These are phyloP conservation scores for Setophaga kirtlandii DNA, from an alignment of 2,113 vertebrate genomes.

Conservation along the genomic window DNA sequence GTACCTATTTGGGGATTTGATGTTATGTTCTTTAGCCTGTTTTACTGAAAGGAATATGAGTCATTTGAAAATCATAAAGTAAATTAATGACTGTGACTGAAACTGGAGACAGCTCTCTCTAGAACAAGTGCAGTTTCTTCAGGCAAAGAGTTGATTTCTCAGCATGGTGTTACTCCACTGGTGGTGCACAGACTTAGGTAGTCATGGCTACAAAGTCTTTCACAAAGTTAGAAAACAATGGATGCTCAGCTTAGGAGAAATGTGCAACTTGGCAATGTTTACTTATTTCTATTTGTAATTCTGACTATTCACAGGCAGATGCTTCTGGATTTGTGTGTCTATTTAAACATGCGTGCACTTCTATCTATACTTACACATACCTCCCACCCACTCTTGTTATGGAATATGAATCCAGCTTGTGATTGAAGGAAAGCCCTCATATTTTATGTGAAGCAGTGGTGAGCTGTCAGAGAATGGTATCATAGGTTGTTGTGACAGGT, in stretches of 20 bases:
- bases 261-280: neutral
- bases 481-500: neutral
- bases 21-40: neutral
- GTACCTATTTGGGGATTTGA: neutral
- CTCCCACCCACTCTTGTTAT: neutral
- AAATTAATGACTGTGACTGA: neutral
- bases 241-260: neutral
- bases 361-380: neutral
- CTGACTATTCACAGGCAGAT: neutral
- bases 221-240: neutral
- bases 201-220: neutral
- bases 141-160: neutral
- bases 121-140: neutral
- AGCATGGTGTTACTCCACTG: neutral
- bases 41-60: neutral
- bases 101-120: neutral
- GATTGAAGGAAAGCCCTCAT: neutral
- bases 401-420: neutral
- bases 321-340: neutral
- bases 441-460: neutral
- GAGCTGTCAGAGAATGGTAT: neutral
- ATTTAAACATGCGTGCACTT: neutral
- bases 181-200: neutral
- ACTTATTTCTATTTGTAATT: neutral
- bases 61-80: neutral